phyloP scores from a whole-genome alignment of 2,888 invertebrate species.

The Polyommatus icarus region DNA sequence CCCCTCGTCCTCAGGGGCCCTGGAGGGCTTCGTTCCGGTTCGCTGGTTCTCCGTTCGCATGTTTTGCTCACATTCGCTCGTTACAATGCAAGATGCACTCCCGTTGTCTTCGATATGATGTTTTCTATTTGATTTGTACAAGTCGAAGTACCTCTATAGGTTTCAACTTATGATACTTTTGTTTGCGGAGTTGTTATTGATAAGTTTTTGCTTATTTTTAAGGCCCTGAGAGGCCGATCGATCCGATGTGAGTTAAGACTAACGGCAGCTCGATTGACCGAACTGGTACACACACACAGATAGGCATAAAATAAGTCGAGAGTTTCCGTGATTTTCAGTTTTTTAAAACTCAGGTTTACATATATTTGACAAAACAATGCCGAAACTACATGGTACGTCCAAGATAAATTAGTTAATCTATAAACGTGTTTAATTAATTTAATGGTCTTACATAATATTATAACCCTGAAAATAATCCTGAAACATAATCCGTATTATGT shows the following conservation, averaged over 20 bases:
- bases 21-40: constrained; percentile 9
- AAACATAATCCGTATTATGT: neutral
- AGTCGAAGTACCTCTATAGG: neutral
- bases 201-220: neutral
- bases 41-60: neutral
- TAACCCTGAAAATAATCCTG: neutral
- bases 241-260: no score
- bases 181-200: neutral
- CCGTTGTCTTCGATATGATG: neutral
- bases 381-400: no score
- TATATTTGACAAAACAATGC: no score
- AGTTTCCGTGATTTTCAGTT: no score
- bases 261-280: neutral
- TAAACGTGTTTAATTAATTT: neutral
- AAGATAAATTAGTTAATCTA: neutral
- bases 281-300: neutral
- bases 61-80: neutral
- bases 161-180: neutral
- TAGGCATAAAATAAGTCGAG: no score
- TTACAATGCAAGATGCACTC: neutral
- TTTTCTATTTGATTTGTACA: constrained; percentile 4
- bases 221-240: neutral
- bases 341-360: no score
- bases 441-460: neutral
- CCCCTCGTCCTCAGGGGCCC: neutral